Conservation (phyloP, 2,888 invertebrate species). For the Tyria jacobaeae region DNA sequence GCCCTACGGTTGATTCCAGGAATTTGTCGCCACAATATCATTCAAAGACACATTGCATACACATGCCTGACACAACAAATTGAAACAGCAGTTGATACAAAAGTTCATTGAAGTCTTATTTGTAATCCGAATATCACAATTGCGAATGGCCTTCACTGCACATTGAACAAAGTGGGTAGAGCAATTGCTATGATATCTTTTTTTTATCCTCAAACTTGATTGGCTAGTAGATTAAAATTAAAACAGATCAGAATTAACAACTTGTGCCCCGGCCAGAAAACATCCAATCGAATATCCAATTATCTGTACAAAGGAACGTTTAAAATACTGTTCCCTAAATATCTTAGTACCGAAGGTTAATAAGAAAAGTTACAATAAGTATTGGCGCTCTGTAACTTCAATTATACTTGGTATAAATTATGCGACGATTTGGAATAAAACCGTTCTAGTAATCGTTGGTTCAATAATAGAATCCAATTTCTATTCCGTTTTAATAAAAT, state of each 20-base stretch:
- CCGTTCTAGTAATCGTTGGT: conserved; percentile 65
- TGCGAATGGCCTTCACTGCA: too few relatives aligned
- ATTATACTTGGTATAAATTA: conserved; percentile 77
- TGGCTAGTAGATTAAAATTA: too few relatives aligned
- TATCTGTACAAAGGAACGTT: neutral
- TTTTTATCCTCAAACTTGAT: too few relatives aligned
- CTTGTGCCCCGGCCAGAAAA: neutral
- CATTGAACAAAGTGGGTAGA: too few relatives aligned
- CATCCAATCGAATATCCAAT: neutral
- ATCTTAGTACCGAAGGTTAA: conserved; percentile 11
- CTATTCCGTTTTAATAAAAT: conserved; percentile 73
- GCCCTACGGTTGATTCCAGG: too few relatives aligned
- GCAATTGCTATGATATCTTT: too few relatives aligned
- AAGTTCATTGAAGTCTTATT: too few relatives aligned
- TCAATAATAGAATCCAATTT: conserved; percentile 76
- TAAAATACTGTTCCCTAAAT: neutral
- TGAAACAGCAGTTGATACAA: too few relatives aligned
- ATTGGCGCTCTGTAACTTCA: conserved; percentile 53
- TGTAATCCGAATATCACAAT: too few relatives aligned
- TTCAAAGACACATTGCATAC: too few relatives aligned
- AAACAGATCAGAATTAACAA: neutral
- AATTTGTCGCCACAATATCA: too few relatives aligned
- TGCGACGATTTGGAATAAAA: conserved; percentile 66
- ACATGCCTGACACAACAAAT: too few relatives aligned
- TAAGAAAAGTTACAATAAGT: conserved; percentile 21